Percentiles rank a stretch among this genome's conserved stretches.
These are phyloP conservation scores for Drosophila fuyamai DNA, from an alignment of 1,140 invertebrate genomes.

Conservation along the genomic window DNA sequence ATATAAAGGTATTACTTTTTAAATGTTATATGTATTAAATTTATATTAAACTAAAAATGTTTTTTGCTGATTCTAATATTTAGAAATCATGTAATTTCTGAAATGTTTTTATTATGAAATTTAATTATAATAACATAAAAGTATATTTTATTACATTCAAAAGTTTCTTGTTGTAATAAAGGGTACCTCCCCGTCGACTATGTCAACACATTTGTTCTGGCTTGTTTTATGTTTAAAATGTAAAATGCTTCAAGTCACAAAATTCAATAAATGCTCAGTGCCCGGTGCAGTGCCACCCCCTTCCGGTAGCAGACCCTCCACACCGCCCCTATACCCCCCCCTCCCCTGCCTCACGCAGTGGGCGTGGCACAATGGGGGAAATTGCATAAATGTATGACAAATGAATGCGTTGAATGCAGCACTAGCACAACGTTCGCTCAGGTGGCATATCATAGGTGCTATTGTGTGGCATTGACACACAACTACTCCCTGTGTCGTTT, in stretches of 20 bases:
- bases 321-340: too few relatives aligned
- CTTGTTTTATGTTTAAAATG: slow-evolving; percentile 64
- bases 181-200: background rate
- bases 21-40: too few relatives aligned
- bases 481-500: background rate
- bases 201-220: background rate
- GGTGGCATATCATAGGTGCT: slow-evolving; percentile 34
- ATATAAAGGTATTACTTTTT: too few relatives aligned
- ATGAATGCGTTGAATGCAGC: slow-evolving; percentile 45
- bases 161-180: background rate
- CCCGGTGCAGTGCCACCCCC: slow-evolving; percentile 3
- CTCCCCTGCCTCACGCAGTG: background rate
- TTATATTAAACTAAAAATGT: too few relatives aligned
- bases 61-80: too few relatives aligned
- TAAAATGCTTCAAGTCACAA: slow-evolving; percentile 71
- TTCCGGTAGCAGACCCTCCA: too few relatives aligned
- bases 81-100: too few relatives aligned
- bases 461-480: slow-evolving; percentile 40
- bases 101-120: too few relatives aligned
- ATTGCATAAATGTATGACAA: slow-evolving; percentile 69
- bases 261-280: slow-evolving; percentile 69
- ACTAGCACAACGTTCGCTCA: slow-evolving; percentile 23
- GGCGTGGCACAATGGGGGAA: slow-evolving; percentile 48
- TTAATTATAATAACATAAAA: too few relatives aligned
- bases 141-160: too few relatives aligned